These are phyloP conservation scores for Anguilla rostrata DNA, from an alignment of 2,113 vertebrate species.

Conservation along the genomic window DNA sequence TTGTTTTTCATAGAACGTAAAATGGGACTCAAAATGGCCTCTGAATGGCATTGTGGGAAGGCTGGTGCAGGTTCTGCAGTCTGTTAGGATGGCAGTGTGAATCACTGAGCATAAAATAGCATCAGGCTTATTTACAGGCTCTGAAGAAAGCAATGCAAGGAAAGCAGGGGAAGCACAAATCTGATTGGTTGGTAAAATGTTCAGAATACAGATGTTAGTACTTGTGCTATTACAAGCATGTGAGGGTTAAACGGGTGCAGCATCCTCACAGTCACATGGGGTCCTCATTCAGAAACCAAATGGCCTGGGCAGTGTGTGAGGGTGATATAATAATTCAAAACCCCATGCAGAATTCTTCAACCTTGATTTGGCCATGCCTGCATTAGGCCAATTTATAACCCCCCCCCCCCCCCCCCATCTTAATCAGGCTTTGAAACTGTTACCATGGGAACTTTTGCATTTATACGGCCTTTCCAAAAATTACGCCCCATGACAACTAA, in stretches of 20 bases:
- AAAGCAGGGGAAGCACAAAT: not conserved
- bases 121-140: not conserved
- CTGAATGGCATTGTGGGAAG: not conserved
- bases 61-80: not conserved
- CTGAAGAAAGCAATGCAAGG: not conserved
- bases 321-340: not conserved
- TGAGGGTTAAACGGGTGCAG: not conserved
- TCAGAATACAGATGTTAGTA: not conserved
- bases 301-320: not conserved
- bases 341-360: not conserved
- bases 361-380: not conserved
- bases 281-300: not conserved
- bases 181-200: not conserved
- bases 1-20: not conserved
- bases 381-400: conserved; percentile 14
- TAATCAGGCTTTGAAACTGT: conserved; percentile 13
- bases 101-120: not conserved
- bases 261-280: not conserved
- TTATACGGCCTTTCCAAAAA: not conserved
- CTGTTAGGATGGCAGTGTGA: not conserved
- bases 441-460: conserved; percentile 17
- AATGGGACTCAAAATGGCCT: not conserved
- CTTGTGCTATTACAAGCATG: not conserved
- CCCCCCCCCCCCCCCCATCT: not conserved
- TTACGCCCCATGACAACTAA: not conserved